Evolutionary conservation across 2,888 invertebrate genomes (phyloP), one percentile per base, ranked within the genome.

Genomic region (Napeogenes sylphis): DNA sequence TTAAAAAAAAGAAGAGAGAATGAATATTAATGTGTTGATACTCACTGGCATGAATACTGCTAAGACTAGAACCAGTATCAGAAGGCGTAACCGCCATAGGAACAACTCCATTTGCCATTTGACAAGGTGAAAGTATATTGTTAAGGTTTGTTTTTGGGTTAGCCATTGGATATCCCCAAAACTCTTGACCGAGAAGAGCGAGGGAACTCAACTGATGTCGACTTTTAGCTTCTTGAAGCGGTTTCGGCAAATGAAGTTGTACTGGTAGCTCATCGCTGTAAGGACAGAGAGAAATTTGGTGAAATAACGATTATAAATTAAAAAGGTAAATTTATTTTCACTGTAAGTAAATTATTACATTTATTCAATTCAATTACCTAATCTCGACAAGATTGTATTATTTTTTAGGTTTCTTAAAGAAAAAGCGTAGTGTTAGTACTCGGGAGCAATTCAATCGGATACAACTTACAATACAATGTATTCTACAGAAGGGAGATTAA

Each of bases 231-330:
- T 97, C 96, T 59, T 95, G 93, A 73, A 98, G 94, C 42, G 96
- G 94, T 71, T 94, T 93, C 54, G 98, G 98, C 76, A 98, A 90
- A 71, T 94, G 93, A 72, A 99, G 92, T 86, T 96, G 96, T 61
- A 97, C 97, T 66, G 98, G 98, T 77, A 98, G 91, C 91, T 98
- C 98, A 84, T 98, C 98, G 88, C 96, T 95, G 91, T 61, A 90
- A 91, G 45, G 55, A 12, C 8, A 35, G 32, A 12, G 4, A 38
- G 30, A 13, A 62, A 12, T 14, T 47, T 32, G 6, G 5, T 30
- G 8, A 8, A 42, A 47, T 21, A 10, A 21, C 5, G 42, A 4
- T 35, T 14, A n/a, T n/a, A n/a, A 21, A 21, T 2, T 21, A n/a
- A 47, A 21, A 47, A 47, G 4, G 14, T 3, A 21, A 21, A n/a